These are phyloP conservation scores for Ormia ochracea DNA, from an alignment of 2,888 invertebrate genomes.

Conservation along the genomic window DNA sequence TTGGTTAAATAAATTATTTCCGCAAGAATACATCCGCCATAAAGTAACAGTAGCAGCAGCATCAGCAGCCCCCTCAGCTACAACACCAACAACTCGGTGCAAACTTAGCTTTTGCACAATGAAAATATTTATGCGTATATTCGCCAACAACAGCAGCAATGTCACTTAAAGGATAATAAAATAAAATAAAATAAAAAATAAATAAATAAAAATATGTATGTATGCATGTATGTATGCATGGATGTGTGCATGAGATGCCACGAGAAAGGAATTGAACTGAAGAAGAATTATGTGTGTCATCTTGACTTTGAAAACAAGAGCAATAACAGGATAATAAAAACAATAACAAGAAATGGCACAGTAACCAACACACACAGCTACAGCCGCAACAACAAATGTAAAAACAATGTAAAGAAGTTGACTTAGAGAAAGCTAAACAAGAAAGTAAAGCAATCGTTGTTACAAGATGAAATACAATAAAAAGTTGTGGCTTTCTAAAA, in stretches of 20 bases:
- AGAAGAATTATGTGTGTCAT: slow-evolving; percentile 57
- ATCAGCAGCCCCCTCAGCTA: slow-evolving; percentile 6
- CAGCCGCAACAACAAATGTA: not conserved
- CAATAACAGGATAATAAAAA: slow-evolving; percentile 16
- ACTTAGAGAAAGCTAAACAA: slow-evolving; percentile 25
- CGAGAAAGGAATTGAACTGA: slow-evolving; percentile 41
- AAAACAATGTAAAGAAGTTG: not conserved
- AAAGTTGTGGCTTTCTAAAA: slow-evolving; percentile 20
- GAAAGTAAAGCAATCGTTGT: slow-evolving; percentile 35
- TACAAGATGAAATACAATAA: slow-evolving; percentile 2
- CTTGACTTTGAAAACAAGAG: slow-evolving; percentile 40
- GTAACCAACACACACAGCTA: not conserved
- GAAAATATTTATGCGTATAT: slow-evolving; percentile 18
- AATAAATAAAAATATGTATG: slow-evolving; percentile 24
- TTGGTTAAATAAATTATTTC: slow-evolving; percentile 60
- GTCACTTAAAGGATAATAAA: slow-evolving; percentile 41
- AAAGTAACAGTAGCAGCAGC: not conserved
- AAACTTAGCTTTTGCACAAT: too few species aligned
- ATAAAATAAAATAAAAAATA: slow-evolving; percentile 31
- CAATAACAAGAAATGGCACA: not conserved
- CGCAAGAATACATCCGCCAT: slow-evolving; percentile 54
- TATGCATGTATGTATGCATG: too few species aligned
- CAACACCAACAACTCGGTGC: too few species aligned
- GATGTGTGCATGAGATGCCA: slow-evolving; percentile 18
- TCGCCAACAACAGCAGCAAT: slow-evolving; percentile 40